Base-by-base conservation (phyloP, 2,888 invertebrate species). In the Tetragonisca angustula region DNA sequence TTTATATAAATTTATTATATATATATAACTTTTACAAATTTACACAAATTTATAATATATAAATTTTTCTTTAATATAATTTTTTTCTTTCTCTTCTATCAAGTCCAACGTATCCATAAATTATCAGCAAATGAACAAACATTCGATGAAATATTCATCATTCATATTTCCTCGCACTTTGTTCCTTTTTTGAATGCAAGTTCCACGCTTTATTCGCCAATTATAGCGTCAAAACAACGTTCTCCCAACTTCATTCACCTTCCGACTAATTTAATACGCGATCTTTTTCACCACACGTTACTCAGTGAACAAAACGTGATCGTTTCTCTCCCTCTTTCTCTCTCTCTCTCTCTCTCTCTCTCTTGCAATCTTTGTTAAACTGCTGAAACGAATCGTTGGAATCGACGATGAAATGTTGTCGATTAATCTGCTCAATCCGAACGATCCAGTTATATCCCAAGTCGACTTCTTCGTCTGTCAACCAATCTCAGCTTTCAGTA, bases 381-480 rank as follows among this genome's bases (percentile, higher is more conserved):
- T 24, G 70, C 43, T 71, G 36, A 11, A 71, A 52, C 21, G 68
- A 50, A 27, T 50, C 50, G 50, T 50, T 24, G 19, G 50, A 24
- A 49, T n/a, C 17, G 50, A 68, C 50, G 15, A 68, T 21, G 52
- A 52, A 21, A 52, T 54, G 32, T 50, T 61, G n/a, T 17, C 43
- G 50, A 59, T 43, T 49, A 24, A 69, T 69, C 52, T 69, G 50
- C 27, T n/a, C 13, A 36, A 36, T 36, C 13, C 13, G 21, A 36
- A 64, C 21, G 65, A 65, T 65, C 65, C 43, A 65, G 32, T 43
- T 43, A 21, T 32, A 32, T 21, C 64, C 32, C 21, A 21, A 9
- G 32, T 62, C 62, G 27, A 27, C 52, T 61, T 24, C 43, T 71
- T 81, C 67, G 27, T 52, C 27, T 68, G 61, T 73, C 81, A 54